A percentile compares a stretch with the other conserved stretches of the same genome.
These are phyloP conservation scores for Aeoliscus strigatus DNA, from an alignment of 2,797 vertebrate genomes.

Conservation along the genomic window DNA sequence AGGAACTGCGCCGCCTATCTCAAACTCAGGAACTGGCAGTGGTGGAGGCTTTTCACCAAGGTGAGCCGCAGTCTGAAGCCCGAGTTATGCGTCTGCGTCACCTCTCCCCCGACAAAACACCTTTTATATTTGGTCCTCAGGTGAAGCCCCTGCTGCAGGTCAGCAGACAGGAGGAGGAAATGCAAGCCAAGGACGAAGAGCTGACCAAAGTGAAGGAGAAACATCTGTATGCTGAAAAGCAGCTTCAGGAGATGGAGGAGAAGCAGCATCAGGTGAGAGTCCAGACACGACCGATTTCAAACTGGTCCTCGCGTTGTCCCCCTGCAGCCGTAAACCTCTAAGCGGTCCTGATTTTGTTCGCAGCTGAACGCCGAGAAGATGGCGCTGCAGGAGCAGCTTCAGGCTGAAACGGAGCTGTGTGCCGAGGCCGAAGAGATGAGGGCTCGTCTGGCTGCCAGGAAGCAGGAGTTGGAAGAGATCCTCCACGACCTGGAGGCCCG, in stretches of 20 bases:
- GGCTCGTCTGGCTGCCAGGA: conserved; percentile 87
- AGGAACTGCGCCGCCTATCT: conserved; percentile 97
- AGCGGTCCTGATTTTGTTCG: too few relatives aligned
- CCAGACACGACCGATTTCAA: too few relatives aligned
- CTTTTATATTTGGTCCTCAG: conserved; percentile 51
- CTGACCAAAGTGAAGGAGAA: conserved; percentile 84
- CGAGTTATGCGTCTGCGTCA: too few relatives aligned
- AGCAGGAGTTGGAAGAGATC: conserved; percentile 97
- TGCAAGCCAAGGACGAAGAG: conserved; percentile 92
- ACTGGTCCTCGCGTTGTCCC: too few relatives aligned
- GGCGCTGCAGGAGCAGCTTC: conserved; percentile 95
- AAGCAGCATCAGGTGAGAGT: conserved; percentile 84
- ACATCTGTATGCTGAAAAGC: conserved; percentile 79
- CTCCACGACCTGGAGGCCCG: conserved; percentile 95
- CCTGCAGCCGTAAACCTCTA: too few relatives aligned
- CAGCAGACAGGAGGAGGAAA: conserved; percentile 92
- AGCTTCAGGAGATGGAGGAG: conserved; percentile 80
- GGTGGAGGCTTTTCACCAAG: conserved; percentile 99
- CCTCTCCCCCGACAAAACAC: background rate
- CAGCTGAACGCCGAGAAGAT: conserved; percentile 89
- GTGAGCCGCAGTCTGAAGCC: conserved; percentile 67
- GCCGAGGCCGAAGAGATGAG: conserved; percentile 97
- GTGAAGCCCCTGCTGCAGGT: conserved; percentile 96
- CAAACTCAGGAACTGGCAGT: conserved; percentile 98
- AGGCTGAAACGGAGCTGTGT: conserved; percentile 95